Evolutionary conservation across 2,888 invertebrate species (phyloP), one percentile per base, ranked within the genome.

Genomic region (Isoperla grammatica): DNA sequence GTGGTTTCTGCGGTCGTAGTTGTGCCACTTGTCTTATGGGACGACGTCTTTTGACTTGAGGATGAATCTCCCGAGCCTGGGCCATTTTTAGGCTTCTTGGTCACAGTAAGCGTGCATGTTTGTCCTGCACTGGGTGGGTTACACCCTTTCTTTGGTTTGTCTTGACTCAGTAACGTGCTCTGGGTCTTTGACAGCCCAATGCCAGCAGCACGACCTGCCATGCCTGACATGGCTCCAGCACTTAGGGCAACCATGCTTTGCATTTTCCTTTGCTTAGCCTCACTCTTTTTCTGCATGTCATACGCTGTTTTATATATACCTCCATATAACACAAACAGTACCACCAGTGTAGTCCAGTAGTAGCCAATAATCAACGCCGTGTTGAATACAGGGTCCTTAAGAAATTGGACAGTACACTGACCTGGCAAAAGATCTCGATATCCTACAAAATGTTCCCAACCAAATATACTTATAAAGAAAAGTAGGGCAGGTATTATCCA

Each of bases 401-500:
- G 82, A 76, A 99, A 99, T 76, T 98, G 97, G 13, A 98, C 97
- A 59, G 93, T 90, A 72, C 97, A 98, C 75, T 93, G 88, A 1
- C 90, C 90, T 12, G 90, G 90, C 67, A 84, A 78, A 56, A 96
- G 79, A 68, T 95, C 93, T 62, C 96, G 80, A 71, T 87, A 90
- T 17, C 97, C 97, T 48, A 95, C 90, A 71, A 98, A 98, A 74
- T 95, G 95, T 72, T 97, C 97, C 96, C 98, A 99, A 45, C 98
- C 98, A 71, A 99, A 96, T 67, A 99, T 98, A 64, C 95, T 95
- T 66, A 95, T 94, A 76, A 98, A 98, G 76, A 99, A 99, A 9
- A 99, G 79, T 60, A 96, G 77, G 1, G 95, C 91, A 49, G 99
- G 99, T 67, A 99, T 89, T 57, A 96, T 90, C 97, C 97, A 98